Evolutionary conservation across 2,113 vertebrate genomes (phyloP).

Genomic region (Corythaeola cristata): DNA sequence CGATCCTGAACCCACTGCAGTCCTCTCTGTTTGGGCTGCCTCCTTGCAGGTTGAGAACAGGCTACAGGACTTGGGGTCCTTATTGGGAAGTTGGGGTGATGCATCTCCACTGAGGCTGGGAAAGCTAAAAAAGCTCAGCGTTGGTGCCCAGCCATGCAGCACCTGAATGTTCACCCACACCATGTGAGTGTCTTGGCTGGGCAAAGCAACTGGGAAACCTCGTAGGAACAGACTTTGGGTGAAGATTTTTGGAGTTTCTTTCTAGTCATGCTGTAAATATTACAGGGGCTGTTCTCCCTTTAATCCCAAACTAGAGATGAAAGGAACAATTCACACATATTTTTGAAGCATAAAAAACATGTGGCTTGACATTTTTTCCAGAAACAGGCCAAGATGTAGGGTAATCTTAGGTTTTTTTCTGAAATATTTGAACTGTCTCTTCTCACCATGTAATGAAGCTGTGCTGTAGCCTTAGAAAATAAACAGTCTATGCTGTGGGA

Average conservation of each 20-base stretch:
- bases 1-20: background rate
- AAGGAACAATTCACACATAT: background rate
- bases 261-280: conserved; percentile 1
- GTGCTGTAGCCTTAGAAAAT: background rate
- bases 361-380: conserved; percentile 23
- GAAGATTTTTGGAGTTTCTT: background rate
- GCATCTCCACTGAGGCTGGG: too few relatives aligned
- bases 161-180: background rate
- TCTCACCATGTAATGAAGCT: background rate
- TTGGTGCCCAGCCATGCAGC: rapidly evolving
- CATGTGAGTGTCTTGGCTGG: background rate
- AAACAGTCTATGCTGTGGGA: background rate
- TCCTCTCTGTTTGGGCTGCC: background rate
- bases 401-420: background rate
- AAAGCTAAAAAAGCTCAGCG: background rate
- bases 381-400: background rate
- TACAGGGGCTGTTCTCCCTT: background rate
- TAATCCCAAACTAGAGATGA: conserved; percentile 29
- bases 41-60: background rate
- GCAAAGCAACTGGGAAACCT: background rate
- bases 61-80: background rate
- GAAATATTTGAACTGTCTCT: conserved; percentile 6
- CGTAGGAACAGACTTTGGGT: background rate
- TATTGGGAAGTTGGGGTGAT: background rate
- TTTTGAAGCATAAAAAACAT: conserved; percentile 7